Conservation (phyloP, 2,888 invertebrate genomes). For the Drosophila nigricruria region DNA sequence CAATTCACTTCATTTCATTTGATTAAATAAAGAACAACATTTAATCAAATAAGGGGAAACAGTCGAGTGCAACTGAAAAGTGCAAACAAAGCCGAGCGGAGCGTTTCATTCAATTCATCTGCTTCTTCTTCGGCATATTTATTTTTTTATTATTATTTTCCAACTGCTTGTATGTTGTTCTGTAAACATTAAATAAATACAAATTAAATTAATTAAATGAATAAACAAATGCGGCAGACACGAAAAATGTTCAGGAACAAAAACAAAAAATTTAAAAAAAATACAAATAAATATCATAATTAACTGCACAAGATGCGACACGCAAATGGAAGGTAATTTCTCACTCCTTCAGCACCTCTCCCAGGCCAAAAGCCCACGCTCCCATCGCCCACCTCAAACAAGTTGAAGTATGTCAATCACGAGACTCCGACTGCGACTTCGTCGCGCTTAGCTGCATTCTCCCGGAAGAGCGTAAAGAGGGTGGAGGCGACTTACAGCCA, state of each 20-base stretch:
- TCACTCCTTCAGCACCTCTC: not conserved
- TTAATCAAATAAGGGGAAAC: constrained; percentile 62
- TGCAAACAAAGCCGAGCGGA: constrained; percentile 50
- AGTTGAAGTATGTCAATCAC: constrained; percentile 46
- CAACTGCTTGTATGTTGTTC: constrained; percentile 20
- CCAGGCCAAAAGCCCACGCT: not conserved
- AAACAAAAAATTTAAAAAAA: constrained; percentile 12
- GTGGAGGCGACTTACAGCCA: no score
- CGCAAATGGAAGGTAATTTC: constrained; percentile 30
- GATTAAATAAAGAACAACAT: constrained; percentile 72
- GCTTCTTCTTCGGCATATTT: constrained; percentile 17
- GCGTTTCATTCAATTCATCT: constrained; percentile 38
- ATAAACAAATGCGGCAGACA: constrained; percentile 56
- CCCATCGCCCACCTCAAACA: not conserved
- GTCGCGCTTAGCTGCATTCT: constrained; percentile 47
- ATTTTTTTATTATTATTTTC: constrained; percentile 5
- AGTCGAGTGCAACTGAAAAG: constrained; percentile 52
- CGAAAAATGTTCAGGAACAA: constrained; percentile 47
- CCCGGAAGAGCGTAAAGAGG: not conserved
- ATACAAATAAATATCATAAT: constrained; percentile 68
- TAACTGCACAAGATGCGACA: constrained; percentile 35
- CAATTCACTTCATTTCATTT: constrained; percentile 56
- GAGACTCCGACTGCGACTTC: constrained; percentile 26
- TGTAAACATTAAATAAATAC: constrained; percentile 50
- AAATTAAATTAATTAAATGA: constrained; percentile 71